A percentile compares a stretch with the other conserved stretches of the same genome.
Evolutionary conservation across 2,888 invertebrate genomes (phyloP).

Genomic region (Crocallis elinguaria): DNA sequence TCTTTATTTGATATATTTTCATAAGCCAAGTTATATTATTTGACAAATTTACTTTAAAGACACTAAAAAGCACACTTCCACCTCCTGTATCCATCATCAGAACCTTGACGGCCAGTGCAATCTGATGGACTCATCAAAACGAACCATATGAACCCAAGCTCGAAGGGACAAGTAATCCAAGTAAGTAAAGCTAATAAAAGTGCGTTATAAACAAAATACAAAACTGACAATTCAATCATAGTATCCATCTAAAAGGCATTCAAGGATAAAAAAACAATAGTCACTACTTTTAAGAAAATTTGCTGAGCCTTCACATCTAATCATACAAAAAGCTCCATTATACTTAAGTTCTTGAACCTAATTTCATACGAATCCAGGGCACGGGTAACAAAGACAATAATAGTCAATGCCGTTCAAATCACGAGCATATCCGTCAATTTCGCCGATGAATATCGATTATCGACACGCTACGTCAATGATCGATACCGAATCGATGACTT

Average conservation of each 20-base stretch:
- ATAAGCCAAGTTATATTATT: too few relatives aligned
- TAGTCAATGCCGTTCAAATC: constrained; percentile 70
- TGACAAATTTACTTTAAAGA: too few relatives aligned
- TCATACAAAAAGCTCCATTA: constrained; percentile 26
- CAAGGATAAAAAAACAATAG: constrained; percentile 17
- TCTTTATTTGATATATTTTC: too few relatives aligned
- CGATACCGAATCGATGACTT: constrained; percentile 57
- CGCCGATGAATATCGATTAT: constrained; percentile 60
- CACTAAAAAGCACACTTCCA: too few relatives aligned
- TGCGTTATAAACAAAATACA: neutral
- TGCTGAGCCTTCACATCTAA: constrained; percentile 8
- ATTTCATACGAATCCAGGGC: constrained; percentile 73
- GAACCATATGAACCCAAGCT: too few relatives aligned
- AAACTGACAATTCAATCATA: neutral
- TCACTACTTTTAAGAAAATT: constrained; percentile 1
- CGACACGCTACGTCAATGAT: constrained; percentile 62
- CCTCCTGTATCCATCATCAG: too few relatives aligned
- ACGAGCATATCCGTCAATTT: constrained; percentile 71
- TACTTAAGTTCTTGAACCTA: constrained; percentile 67
- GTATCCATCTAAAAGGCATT: constrained; percentile 8
- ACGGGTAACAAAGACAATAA: constrained; percentile 67
- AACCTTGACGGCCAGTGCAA: too few relatives aligned
- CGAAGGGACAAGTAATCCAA: too few relatives aligned
- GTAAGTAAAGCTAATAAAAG: too few relatives aligned
- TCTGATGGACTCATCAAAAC: too few relatives aligned